These are phyloP conservation scores for Colinus virginianus DNA, from an alignment of 2,113 vertebrate species.

Conservation along the genomic window DNA sequence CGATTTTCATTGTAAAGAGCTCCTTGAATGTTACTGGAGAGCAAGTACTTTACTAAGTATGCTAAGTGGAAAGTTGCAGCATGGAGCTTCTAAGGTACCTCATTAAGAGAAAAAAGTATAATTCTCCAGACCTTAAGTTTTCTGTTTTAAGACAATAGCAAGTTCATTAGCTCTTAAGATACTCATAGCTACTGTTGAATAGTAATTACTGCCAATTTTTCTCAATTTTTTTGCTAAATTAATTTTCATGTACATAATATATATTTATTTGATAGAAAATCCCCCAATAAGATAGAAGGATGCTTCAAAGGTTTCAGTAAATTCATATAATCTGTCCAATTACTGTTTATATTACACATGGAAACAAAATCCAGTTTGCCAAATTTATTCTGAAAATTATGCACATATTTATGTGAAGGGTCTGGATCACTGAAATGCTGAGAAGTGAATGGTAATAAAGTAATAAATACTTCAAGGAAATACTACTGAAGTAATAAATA, in stretches of 20 bases:
- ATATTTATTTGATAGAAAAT: not conserved
- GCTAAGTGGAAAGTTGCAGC: not conserved
- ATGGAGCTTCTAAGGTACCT: not conserved
- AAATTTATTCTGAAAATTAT: not conserved
- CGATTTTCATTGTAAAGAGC: not conserved
- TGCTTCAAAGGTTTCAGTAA: not conserved
- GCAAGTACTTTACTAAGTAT: not conserved
- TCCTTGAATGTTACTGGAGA: not conserved
- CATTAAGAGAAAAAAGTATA: not conserved
- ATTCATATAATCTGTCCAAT: not conserved
- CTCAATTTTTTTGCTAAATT: not conserved
- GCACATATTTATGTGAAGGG: not conserved
- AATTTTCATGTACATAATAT: not conserved
- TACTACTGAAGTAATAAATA: not conserved
- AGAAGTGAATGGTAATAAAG: not conserved
- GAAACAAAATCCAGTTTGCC: not conserved
- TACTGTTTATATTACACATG: not conserved
- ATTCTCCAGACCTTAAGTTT: not conserved
- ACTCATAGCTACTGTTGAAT: not conserved
- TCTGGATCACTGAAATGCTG: not conserved
- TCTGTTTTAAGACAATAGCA: not conserved
- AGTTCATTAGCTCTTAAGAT: not conserved
- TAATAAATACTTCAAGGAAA: not conserved
- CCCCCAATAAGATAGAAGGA: not conserved
- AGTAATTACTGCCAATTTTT: not conserved